phyloP scores from a whole-genome alignment of 2,797 vertebrate genomes.

The Gouania willdenowi region DNA sequence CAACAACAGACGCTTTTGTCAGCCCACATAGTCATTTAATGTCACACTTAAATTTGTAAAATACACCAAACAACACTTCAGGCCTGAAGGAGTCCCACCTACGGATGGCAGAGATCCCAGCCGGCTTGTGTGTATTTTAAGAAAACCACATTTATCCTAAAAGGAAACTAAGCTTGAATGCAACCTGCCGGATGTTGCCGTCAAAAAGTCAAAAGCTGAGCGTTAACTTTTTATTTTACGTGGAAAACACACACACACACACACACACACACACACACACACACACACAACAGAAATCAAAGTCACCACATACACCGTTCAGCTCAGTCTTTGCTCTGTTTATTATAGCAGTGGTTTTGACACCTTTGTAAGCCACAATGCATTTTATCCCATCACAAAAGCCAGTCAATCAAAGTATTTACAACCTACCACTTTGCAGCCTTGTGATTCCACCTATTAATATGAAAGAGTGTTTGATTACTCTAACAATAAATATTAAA shows the following conservation, averaged over 20 bases:
- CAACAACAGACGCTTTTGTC: conserved; percentile 18
- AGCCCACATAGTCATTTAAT: conserved; percentile 33
- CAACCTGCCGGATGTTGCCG: conserved; percentile 3
- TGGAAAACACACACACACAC: background rate
- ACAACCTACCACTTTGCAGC: too few relatives aligned
- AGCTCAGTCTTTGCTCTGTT: too few relatives aligned
- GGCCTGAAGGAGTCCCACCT: conserved; percentile 31
- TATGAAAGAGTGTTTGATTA: too few relatives aligned
- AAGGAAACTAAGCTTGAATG: background rate
- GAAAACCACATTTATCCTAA: background rate
- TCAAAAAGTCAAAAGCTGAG: background rate
- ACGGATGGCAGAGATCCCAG: conserved; percentile 14
- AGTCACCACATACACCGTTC: too few relatives aligned
- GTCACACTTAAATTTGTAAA: conserved; percentile 29
- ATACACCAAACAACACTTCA: conserved; percentile 40
- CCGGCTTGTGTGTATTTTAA: conserved; percentile 4
- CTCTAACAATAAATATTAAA: too few relatives aligned
- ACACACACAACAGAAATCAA: too few relatives aligned
- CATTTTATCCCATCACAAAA: too few relatives aligned
- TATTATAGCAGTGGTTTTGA: too few relatives aligned
- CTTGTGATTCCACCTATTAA: too few relatives aligned
- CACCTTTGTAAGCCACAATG: too few relatives aligned
- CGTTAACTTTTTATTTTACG: background rate
- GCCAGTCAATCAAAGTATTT: too few relatives aligned
- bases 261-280: too few relatives aligned